phyloP scores from a whole-genome alignment of 1,140 invertebrate genomes.

The Matsumurasca onukii region DNA sequence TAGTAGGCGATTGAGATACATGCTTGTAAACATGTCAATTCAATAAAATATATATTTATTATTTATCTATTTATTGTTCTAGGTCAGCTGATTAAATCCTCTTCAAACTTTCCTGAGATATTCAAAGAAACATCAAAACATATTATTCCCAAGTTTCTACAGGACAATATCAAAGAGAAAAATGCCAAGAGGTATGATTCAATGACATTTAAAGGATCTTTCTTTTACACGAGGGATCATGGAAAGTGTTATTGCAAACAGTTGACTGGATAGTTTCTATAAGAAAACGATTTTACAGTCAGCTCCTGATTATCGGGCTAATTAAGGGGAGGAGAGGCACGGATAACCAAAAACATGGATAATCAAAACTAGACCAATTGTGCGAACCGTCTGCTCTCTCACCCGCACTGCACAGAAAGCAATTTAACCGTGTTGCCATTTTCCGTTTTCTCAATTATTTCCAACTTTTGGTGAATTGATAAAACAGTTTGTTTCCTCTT shows the following conservation, averaged over 20 bases:
- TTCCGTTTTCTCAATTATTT: too few relatives aligned
- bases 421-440: too few relatives aligned
- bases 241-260: neutral
- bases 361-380: too few relatives aligned
- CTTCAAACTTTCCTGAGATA: slow-evolving; percentile 15
- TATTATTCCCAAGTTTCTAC: slow-evolving; percentile 23
- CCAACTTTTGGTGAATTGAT: too few relatives aligned
- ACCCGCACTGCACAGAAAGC: too few relatives aligned
- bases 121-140: slow-evolving; percentile 18
- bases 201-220: neutral
- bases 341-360: neutral
- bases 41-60: neutral
- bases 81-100: neutral
- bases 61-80: neutral
- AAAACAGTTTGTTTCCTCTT: too few relatives aligned
- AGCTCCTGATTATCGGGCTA: neutral
- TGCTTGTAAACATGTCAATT: neutral
- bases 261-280: neutral
- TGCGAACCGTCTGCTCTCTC: too few relatives aligned
- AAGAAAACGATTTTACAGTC: neutral
- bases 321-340: too few relatives aligned
- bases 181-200: neutral
- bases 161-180: slow-evolving; percentile 8
- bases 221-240: neutral
- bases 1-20: neutral